Evolutionary conservation across 2,888 invertebrate species (phyloP), one percentile per base, ranked within the genome.

Genomic region (Horisme vitalbata): DNA sequence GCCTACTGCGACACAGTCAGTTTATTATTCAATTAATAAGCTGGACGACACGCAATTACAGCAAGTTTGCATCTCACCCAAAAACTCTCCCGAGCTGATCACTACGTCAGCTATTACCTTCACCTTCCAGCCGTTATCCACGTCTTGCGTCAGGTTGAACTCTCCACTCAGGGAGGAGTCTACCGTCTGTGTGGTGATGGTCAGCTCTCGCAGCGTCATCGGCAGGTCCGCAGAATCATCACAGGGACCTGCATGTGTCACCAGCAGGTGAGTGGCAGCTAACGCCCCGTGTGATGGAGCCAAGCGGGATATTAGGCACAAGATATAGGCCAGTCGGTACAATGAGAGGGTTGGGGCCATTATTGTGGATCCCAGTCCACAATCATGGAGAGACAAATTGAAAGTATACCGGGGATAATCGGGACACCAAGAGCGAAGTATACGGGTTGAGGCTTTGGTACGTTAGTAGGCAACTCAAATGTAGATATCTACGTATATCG

Each of bases 111-210:
- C n/a, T n/a, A n/a, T n/a, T 15, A 81, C 82, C 71, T 70, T 72
- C 11, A 79, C 51, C 10, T 46, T 60, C 82, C 82, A 83, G 1
- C 79, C 82, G 32, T 79, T 55, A 1, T 55, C 56, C 8, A 82
- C 58, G 45, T 77, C 69, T 13, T 55, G 38, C 1, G 73, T 52
- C 3, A 83, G 53, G 21, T 79, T 77, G 4, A 83, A 34, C 5
- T 52, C 38, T 0, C 81, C 81, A 8, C 65, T 68, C 1, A 81
- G 36, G 1, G 70, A 44, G 1, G 70, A 67, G 30, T 75, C 70
- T 32, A 73, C 72, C 0, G 52, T 52, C 14, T 66, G 61, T 0
- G 75, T 68, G 9, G 57, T 54, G 4, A 82, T 53, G 7, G 65
- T 65, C 12, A 82, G 52, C 45, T 83, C 82, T 0, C 70, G 68